phyloP scores from a whole-genome alignment of 1,140 invertebrate genomes.

The Eupristina koningsbergeri region DNA sequence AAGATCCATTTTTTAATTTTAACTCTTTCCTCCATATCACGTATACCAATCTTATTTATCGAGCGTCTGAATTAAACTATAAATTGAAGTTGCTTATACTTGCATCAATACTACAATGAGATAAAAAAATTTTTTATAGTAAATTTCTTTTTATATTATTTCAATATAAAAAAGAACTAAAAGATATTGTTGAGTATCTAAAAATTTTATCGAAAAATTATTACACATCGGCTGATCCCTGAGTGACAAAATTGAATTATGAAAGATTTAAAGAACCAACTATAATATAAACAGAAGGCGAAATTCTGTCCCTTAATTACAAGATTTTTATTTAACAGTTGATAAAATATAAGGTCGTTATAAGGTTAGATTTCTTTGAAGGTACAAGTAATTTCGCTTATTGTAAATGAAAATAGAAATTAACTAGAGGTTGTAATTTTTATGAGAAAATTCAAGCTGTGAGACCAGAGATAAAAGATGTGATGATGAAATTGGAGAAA shows the following conservation, averaged over 20 bases:
- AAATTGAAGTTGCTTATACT: no score
- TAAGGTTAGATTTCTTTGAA: neutral
- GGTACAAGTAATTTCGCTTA: neutral
- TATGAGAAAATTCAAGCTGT: neutral
- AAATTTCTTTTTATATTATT: no score
- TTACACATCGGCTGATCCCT: neutral
- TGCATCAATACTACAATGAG: no score
- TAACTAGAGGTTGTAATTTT: neutral
- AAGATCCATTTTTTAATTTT: no score
- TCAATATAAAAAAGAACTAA: neutral
- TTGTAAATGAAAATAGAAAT: neutral
- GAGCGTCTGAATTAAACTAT: no score
- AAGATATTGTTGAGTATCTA: neutral
- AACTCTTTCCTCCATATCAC: no score
- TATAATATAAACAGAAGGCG: neutral
- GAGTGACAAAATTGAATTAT: neutral
- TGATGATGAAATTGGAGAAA: slow-evolving; percentile 40
- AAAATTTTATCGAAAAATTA: neutral
- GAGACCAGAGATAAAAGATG: slow-evolving; percentile 14
- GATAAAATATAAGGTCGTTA: neutral
- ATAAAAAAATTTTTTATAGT: no score
- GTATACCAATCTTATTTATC: no score
- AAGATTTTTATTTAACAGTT: neutral
- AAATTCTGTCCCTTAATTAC: neutral
- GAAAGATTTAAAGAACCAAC: neutral